A percentile compares a stretch with the other conserved stretches of the same genome.
These are phyloP conservation scores for Cheilinus undulatus DNA, from an alignment of 2,113 vertebrate species.

Conservation along the genomic window DNA sequence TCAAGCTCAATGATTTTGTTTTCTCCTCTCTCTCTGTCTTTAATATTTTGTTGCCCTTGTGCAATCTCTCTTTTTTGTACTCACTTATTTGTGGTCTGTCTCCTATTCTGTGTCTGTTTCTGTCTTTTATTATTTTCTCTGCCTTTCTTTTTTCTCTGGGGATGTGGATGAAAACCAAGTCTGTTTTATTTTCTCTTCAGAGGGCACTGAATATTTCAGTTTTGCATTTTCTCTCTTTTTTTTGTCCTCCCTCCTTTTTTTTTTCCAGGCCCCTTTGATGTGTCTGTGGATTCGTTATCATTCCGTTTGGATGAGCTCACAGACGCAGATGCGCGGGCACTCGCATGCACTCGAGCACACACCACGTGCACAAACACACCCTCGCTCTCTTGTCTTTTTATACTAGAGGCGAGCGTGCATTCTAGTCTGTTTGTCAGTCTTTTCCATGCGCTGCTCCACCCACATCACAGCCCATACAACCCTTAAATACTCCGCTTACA, in stretches of 20 bases:
- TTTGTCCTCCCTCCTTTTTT: constrained; percentile 84
- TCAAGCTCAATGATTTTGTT: constrained; percentile 44
- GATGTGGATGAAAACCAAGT: constrained; percentile 74
- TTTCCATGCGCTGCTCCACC: constrained; percentile 64
- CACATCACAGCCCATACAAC: constrained; percentile 55
- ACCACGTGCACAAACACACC: constrained; percentile 15
- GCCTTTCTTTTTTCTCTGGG: constrained; percentile 61
- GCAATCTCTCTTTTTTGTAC: constrained; percentile 61
- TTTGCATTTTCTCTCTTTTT: constrained; percentile 88
- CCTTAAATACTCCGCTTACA: constrained; percentile 63
- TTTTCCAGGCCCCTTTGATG: constrained; percentile 89
- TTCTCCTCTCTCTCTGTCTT: constrained; percentile 43
- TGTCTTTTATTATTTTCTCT: constrained; percentile 26
- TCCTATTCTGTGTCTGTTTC: constrained; percentile 64
- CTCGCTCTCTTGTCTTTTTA: constrained; percentile 45
- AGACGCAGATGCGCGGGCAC: constrained; percentile 70
- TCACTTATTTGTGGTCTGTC: constrained; percentile 74
- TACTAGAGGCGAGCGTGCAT: constrained; percentile 52
- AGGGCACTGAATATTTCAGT: constrained; percentile 93
- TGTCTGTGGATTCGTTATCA: constrained; percentile 92
- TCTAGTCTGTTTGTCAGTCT: constrained; percentile 65
- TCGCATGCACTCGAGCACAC: constrained; percentile 40
- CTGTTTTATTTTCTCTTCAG: constrained; percentile 86
- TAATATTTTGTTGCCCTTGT: constrained; percentile 67
- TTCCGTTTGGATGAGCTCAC: constrained; percentile 89